These are phyloP conservation scores for Ariolimax columbianus DNA, from an alignment of 2,888 invertebrate species.

Conservation along the genomic window DNA sequence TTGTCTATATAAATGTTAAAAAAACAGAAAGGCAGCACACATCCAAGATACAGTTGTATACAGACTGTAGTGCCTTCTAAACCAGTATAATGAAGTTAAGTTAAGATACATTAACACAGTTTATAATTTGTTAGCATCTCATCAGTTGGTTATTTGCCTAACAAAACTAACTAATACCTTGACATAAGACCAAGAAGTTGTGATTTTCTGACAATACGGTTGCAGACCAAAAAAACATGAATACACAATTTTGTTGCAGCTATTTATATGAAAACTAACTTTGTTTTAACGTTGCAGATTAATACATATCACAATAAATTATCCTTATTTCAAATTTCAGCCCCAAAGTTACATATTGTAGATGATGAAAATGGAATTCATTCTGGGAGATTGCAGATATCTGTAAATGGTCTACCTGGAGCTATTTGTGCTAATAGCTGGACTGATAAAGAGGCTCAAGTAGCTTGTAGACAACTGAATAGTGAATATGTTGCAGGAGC, in stretches of 20 bases:
- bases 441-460: constrained; percentile 45
- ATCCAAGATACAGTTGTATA: no score
- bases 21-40: no score
- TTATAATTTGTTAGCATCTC: no score
- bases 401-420: constrained; percentile 23
- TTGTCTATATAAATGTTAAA: no score
- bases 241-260: background rate
- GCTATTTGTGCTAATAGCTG: constrained; percentile 46
- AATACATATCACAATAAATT: background rate
- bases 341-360: background rate
- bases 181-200: background rate
- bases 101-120: no score
- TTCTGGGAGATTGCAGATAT: constrained; percentile 25
- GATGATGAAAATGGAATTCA: background rate
- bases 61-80: no score
- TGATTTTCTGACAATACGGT: background rate
- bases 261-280: background rate
- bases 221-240: background rate
- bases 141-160: background rate
- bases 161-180: background rate
- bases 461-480: constrained; percentile 42
- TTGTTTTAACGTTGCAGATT: background rate
- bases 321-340: background rate
- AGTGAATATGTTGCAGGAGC: constrained; percentile 4
- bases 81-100: no score